Base-by-base conservation (phyloP, 1,140 invertebrate genomes). In the Drosophila rhopaloa region DNA sequence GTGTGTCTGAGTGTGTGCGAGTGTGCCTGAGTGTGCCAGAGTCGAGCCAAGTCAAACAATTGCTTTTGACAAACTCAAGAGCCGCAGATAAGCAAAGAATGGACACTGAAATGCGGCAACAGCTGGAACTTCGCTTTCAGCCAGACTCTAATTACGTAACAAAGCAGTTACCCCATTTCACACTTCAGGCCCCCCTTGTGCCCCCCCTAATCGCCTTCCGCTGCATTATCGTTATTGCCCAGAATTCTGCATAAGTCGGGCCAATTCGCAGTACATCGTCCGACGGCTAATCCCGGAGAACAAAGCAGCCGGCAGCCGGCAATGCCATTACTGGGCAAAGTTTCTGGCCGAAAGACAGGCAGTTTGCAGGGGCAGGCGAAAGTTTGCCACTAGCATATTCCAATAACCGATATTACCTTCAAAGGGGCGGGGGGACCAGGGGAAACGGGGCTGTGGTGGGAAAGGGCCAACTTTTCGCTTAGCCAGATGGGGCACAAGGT, bases 1-100 rank as follows among this genome's bases (percentile, higher is more conserved):
- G 13, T 50, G 19, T 70, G 16, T 5, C 2, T 57, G 38, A 32
- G 10, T 32, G 38, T 29, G 19, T 37, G 29, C 50, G n/a, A 32
- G 59, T 56, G 43, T 29, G 44, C 7, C 11, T 9, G 37, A 11
- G 37, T 51, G 19, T 46, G 50, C 35, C 32, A 10, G 50, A 57
- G 61, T 19, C 58, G 46, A 78, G 54, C 41, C 68, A 13, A 62
- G 77, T 78, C 77, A 85, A 75, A 85, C 81, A 85, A 85, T 85
- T 85, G 81, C 70, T 86, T 56, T 70, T 73, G 82, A 86, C 82
- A 86, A 72, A 72, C 82, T 79, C 78, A 86, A 86, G 82, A 79
- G 82, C 66, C 57, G 54, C 82, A 86, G 82, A 86, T 79, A 85
- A 86, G 77, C 58, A 62, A 76, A 75, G 76, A 79, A 83, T 70